Evolutionary conservation across 2,888 invertebrate genomes (phyloP).

Genomic region (Spicauda simplicius): DNA sequence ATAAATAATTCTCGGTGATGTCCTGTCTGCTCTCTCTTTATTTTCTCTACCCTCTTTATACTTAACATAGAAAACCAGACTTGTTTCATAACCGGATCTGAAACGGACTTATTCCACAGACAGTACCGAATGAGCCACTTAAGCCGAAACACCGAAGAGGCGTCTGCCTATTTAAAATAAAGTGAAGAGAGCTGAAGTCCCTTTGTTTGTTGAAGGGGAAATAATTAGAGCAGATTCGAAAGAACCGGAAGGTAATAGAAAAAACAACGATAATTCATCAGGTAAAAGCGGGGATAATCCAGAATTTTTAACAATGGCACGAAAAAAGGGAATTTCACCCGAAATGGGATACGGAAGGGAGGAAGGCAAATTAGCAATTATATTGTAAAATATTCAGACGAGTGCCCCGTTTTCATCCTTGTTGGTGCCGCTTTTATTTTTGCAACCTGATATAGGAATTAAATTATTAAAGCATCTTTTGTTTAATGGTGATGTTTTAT

Average conservation of each 20-base stretch:
- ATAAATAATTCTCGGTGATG: too few relatives aligned
- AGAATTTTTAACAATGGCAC: slow-evolving; percentile 66
- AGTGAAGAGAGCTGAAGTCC: slow-evolving; percentile 49
- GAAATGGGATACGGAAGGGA: slow-evolving; percentile 55
- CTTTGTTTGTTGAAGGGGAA: slow-evolving; percentile 76
- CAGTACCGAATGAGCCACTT: slow-evolving; percentile 33
- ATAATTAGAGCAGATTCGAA: slow-evolving; percentile 75
- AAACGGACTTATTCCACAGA: slow-evolving; percentile 23
- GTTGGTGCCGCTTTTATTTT: slow-evolving; percentile 62
- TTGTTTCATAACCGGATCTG: too few relatives aligned
- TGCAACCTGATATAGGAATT: slow-evolving; percentile 47
- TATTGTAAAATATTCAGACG: slow-evolving; percentile 70
- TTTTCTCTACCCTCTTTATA: too few relatives aligned
- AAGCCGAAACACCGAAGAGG: slow-evolving; percentile 35
- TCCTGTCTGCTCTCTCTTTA: too few relatives aligned
- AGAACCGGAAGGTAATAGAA: slow-evolving; percentile 58
- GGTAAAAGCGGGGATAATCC: slow-evolving; percentile 72
- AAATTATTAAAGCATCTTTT: slow-evolving; percentile 23
- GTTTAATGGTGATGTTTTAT: slow-evolving; percentile 14
- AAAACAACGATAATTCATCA: slow-evolving; percentile 73
- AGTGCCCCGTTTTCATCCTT: slow-evolving; percentile 63
- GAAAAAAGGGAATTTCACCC: slow-evolving; percentile 52
- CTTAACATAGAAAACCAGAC: too few relatives aligned
- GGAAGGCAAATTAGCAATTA: slow-evolving; percentile 79
- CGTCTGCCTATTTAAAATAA: slow-evolving; percentile 43